Base-by-base conservation (phyloP, 1,140 invertebrate genomes). In the Bombus affinis region DNA sequence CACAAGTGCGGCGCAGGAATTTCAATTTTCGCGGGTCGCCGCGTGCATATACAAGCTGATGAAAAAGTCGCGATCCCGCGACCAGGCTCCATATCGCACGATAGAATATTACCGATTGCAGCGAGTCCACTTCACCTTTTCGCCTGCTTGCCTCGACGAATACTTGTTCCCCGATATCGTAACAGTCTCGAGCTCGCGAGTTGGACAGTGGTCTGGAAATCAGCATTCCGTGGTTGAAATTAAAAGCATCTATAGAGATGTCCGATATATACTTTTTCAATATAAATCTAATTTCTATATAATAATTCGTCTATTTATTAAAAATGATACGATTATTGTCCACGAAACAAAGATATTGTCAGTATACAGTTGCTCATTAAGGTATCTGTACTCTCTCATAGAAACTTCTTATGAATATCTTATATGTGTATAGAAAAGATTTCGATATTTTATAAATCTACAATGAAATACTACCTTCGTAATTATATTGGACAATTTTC, bases 21-120 rank as follows among this genome's bases (percentile, higher is more conserved):
- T 90, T 90, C 75, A 90, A 90, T 90, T 87, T 79, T 87, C 89
- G 82, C 79, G 88, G 85, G 59, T 66, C 53, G 79, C 76, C n/a
- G 76, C 68, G 22, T 15, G 18, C 32, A 70, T 37, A 53, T 42
- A 62, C 59, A 53, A 89, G 47, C 78, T 66, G 81, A 85, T 85
- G 85, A 79, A 87, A 89, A 85, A 87, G 81, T 77, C 66, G 70
- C 74, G 73, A 32, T 25, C 47, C 53, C 25, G 47, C 75, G 57
- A 65, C 35, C 35, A n/a, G n/a, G 65, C 88, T 86, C 80, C 44
- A 77, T 62, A 66, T 65, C 57, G 25, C 66, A 42, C 68, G 35
- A 74, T 81, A 88, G 89, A 88, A 90, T 90, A 90, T 90, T 90
- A 89, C 83, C 86, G 86, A 82, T 83, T 70, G 39, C 59, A 39